These are phyloP conservation scores for Plecotus auritus DNA, from an alignment of 2,113 vertebrate genomes.

Conservation along the genomic window DNA sequence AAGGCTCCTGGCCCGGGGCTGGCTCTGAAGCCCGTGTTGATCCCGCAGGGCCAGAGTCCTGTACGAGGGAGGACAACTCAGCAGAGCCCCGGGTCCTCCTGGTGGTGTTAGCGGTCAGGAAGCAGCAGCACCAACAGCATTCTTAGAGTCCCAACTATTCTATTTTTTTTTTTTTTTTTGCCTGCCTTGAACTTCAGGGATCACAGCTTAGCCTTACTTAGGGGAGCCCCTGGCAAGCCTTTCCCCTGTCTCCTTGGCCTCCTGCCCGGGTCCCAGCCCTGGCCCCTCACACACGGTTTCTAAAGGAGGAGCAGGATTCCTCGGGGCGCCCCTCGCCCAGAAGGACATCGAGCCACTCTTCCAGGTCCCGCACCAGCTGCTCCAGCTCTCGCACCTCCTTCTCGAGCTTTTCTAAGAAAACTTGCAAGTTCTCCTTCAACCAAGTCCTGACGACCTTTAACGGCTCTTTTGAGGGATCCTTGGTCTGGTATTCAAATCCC, in stretches of 20 bases:
- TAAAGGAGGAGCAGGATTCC: not conserved
- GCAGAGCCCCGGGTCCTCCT: not conserved
- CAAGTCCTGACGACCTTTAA: conserved; percentile 31
- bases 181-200: not conserved
- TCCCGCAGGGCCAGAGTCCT: rapidly evolving
- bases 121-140: not conserved
- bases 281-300: not conserved
- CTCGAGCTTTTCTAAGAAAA: conserved; percentile 56
- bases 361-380: conserved; percentile 18
- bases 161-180: conserved; percentile 24
- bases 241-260: rapidly evolving
- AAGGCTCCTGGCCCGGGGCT: not conserved
- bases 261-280: not conserved
- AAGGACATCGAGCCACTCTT: conserved; percentile 54
- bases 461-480: not conserved
- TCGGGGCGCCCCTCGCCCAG: not conserved
- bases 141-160: not conserved
- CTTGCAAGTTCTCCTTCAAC: conserved; percentile 46
- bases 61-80: rapidly evolving
- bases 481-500: conserved; percentile 40
- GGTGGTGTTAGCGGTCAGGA: rapidly evolving
- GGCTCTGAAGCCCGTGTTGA: not conserved
- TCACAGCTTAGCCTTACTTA: not conserved
- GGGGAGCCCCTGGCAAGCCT: not conserved
- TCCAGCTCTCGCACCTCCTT: conserved; percentile 51